These are phyloP conservation scores for Drosophila neutralis DNA, from an alignment of 2,888 invertebrate genomes.

Conservation along the genomic window DNA sequence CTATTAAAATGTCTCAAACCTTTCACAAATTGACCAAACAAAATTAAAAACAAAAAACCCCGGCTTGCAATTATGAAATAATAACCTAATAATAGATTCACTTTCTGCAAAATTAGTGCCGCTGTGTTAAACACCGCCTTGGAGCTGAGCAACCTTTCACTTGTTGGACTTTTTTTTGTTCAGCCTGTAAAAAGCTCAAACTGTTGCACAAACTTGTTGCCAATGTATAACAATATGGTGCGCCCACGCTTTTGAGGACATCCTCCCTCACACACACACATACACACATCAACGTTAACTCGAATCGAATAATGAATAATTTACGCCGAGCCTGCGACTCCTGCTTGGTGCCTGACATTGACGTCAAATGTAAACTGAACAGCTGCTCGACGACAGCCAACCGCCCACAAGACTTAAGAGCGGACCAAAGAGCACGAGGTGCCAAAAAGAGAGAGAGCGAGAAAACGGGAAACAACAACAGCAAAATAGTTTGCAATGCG, in stretches of 20 bases:
- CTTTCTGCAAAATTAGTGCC: conserved; percentile 6
- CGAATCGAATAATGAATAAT: conserved; percentile 71
- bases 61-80: background rate
- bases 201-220: conserved; percentile 69
- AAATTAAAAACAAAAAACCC: background rate
- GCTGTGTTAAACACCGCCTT: conserved; percentile 4
- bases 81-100: conserved; percentile 1
- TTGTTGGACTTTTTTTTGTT: conserved; percentile 3
- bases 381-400: conserved; percentile 54
- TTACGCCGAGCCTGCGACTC: conserved; percentile 62
- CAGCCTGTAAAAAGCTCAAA: conserved; percentile 45
- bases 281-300: conserved; percentile 50
- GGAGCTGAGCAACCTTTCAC: conserved; percentile 22
- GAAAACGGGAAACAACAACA: conserved; percentile 12
- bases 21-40: background rate
- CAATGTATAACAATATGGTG: conserved; percentile 69
- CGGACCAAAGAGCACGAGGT: conserved; percentile 43
- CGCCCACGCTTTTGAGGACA: conserved; percentile 57
- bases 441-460: conserved; percentile 24
- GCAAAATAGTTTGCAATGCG: conserved; percentile 50
- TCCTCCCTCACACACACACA: conserved; percentile 1
- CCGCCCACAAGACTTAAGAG: conserved; percentile 65
- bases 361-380: conserved; percentile 66
- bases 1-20: background rate
- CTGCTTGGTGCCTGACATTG: conserved; percentile 61